phyloP scores from a whole-genome alignment of 2,113 vertebrate species.

The Osmerus eperlanus region DNA sequence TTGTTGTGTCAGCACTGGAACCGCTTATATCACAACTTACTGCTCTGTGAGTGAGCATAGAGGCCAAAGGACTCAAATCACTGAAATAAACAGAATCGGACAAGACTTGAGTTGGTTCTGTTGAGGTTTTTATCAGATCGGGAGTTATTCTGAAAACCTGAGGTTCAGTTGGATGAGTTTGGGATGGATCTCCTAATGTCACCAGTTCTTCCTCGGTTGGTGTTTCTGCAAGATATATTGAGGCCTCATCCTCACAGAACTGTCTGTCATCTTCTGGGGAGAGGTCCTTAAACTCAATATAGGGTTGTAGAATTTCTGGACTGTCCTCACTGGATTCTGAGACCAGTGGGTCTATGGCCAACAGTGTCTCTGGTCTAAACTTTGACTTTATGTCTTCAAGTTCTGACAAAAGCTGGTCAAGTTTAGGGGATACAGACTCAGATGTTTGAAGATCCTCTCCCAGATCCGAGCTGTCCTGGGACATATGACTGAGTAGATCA shows the following conservation, averaged over 20 bases:
- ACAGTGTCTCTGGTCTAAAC: slow-evolving; percentile 32
- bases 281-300: slow-evolving; percentile 26
- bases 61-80: slow-evolving; percentile 4
- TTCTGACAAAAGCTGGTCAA: slow-evolving; percentile 50
- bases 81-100: not conserved
- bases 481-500: not conserved
- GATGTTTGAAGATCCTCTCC: slow-evolving; percentile 30
- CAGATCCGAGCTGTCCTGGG: slow-evolving; percentile 23
- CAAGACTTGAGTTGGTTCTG: slow-evolving; percentile 20
- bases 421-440: slow-evolving; percentile 43
- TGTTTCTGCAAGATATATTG: slow-evolving; percentile 12
- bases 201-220: not conserved
- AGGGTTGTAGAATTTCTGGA: slow-evolving; percentile 17
- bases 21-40: slow-evolving; percentile 9
- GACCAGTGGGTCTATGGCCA: slow-evolving; percentile 10
- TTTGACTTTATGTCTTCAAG: slow-evolving; percentile 49
- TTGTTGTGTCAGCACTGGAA: not conserved
- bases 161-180: slow-evolving; percentile 26
- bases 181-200: slow-evolving; percentile 13
- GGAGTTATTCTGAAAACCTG: slow-evolving; percentile 16
- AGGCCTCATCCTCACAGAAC: not conserved
- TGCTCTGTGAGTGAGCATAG: not conserved
- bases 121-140: slow-evolving; percentile 31
- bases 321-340: slow-evolving; percentile 32
- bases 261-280: too few relatives aligned